Percentiles rank a stretch among this genome's conserved stretches.
Evolutionary conservation across 1,140 invertebrate genomes (phyloP).

Genomic region (Kradibia gibbosae): DNA sequence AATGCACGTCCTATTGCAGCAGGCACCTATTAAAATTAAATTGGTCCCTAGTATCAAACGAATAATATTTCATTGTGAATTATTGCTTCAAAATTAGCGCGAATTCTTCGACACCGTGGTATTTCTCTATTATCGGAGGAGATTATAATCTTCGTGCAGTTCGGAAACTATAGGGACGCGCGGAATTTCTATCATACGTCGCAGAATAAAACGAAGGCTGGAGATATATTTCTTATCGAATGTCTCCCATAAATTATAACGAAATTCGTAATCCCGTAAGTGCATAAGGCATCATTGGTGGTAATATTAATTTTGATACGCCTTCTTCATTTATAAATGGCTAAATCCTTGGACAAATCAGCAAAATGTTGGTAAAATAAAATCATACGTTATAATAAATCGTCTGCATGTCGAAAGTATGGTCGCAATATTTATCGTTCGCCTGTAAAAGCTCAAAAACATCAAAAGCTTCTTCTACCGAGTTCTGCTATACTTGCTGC

Average conservation of each 20-base stretch:
- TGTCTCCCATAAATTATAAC: conserved; percentile 4
- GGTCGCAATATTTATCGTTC: neutral
- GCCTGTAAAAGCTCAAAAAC: neutral
- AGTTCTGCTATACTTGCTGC: neutral
- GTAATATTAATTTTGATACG: too few species aligned
- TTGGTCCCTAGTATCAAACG: too few species aligned
- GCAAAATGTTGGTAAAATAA: too few species aligned
- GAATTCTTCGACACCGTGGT: conserved; percentile 1
- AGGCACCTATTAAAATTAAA: too few species aligned
- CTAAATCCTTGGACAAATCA: too few species aligned
- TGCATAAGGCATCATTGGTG: too few species aligned
- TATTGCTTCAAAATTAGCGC: neutral
- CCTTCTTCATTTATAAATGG: too few species aligned
- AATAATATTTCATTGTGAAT: neutral
- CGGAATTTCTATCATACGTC: neutral
- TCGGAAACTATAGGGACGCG: conserved; percentile 7
- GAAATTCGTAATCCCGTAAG: too few species aligned
- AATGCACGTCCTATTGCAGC: too few species aligned
- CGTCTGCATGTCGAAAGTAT: neutral
- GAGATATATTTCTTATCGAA: conserved; percentile 3
- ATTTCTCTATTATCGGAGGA: conserved; percentile 47
- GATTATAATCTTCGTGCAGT: neutral
- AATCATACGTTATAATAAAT: neutral
- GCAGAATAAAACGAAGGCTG: neutral
- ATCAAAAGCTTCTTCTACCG: neutral